phyloP scores from a whole-genome alignment of 2,113 vertebrate genomes.

The Meleagris gallopavo region DNA sequence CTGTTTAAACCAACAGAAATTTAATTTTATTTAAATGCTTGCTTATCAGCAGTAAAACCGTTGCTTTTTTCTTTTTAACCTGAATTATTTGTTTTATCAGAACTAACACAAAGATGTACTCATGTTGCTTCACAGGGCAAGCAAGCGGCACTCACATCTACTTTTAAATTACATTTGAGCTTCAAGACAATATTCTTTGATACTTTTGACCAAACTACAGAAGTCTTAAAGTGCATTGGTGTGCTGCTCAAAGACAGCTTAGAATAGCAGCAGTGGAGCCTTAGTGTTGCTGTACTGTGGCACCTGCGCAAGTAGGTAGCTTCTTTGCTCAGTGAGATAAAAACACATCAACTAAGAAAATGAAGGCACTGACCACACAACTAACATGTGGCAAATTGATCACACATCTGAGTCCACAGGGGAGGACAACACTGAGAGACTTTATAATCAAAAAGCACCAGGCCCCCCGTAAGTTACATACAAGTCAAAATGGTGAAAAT shows the following conservation, averaged over 20 bases:
- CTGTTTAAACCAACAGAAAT: conserved; percentile 62
- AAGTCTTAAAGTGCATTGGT: neutral
- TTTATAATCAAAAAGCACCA: neutral
- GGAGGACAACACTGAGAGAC: neutral
- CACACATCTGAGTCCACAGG: neutral
- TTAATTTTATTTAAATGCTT: conserved; percentile 53
- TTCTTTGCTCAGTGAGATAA: neutral
- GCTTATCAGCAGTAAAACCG: conserved; percentile 22
- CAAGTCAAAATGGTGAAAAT: neutral
- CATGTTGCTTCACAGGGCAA: neutral
- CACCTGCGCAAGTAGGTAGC: neutral
- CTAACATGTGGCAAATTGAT: neutral
- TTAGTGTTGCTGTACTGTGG: rapidly evolving
- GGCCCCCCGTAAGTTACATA: neutral
- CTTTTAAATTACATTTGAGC: neutral
- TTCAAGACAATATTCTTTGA: neutral
- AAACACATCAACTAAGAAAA: neutral
- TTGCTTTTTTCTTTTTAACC: neutral
- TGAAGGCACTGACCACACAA: neutral
- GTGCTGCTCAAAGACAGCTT: neutral
- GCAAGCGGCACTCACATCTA: neutral
- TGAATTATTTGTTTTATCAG: conserved; percentile 39
- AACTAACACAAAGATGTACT: conserved; percentile 6
- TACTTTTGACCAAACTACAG: neutral
- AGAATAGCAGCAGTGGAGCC: neutral